Conservation (phyloP, 2,888 invertebrate species). For the Acronicta alni region DNA sequence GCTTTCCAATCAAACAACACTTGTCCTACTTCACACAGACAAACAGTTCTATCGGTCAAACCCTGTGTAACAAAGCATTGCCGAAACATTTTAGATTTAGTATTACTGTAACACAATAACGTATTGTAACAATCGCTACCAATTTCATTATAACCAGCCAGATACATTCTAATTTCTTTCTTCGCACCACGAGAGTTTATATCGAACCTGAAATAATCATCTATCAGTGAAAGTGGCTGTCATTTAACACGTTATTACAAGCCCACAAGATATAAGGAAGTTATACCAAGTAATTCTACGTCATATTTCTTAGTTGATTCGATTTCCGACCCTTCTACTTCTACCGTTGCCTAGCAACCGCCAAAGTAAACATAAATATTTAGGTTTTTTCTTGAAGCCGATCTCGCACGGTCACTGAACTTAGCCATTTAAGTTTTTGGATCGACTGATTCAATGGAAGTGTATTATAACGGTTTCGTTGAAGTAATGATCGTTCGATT, state of each 20-base stretch:
- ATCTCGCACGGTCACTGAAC: conserved; percentile 57
- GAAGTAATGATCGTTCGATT: conserved; percentile 10
- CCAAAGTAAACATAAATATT: conserved; percentile 67
- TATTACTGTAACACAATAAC: conserved; percentile 16
- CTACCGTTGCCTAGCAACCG: conserved; percentile 62
- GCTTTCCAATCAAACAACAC: conserved; percentile 13
- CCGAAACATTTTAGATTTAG: conserved; percentile 18
- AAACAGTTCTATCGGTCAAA: conserved; percentile 17
- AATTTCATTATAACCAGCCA: conserved; percentile 9
- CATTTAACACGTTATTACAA: conserved; percentile 12
- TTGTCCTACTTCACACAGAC: conserved; percentile 4
- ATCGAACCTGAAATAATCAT: conserved; percentile 21
- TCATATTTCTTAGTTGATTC: conserved; percentile 21
- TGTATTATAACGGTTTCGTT: conserved; percentile 29
- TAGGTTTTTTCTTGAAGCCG: conserved; percentile 57
- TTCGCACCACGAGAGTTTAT: conserved; percentile 3
- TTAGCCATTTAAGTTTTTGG: conserved; percentile 34
- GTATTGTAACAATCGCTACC: conserved; percentile 24
- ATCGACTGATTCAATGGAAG: conserved; percentile 17
- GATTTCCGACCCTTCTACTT: conserved; percentile 43
- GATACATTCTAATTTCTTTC: conserved; percentile 38
- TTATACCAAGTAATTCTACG: conserved; percentile 7
- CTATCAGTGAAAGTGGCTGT: conserved; percentile 26
- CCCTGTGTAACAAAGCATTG: conserved; percentile 18
- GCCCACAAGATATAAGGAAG: conserved; percentile 8